Base-by-base conservation (phyloP, 2,797 vertebrate species). In the Sus cebifrons region DNA sequence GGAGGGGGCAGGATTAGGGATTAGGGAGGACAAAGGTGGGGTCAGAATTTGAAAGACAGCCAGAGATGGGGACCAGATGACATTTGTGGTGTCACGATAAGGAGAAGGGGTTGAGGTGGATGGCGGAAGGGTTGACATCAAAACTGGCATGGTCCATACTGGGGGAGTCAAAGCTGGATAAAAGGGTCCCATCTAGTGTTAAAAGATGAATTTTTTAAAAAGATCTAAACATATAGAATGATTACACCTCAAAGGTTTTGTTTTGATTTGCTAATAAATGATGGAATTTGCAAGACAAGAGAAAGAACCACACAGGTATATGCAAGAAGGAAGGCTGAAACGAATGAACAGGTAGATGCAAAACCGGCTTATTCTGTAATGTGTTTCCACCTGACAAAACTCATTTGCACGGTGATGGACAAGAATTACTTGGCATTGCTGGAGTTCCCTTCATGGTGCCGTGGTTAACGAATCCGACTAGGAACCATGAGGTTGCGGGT, bases 1-100 rank as follows among this genome's bases (percentile, higher is more conserved):
- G 97, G 95, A 95, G 87, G 32, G 78, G 75, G 68, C 64, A 96
- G 96, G 91, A 89, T 97, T 95, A 92, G 56, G 91, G 95, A 95
- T 96, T 97, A 93, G 89, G 86, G 94, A 96, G 79, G 40, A 36
- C 54, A 23, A 25, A 93, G 95, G 97, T 94, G 92, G 94, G 71
- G 94, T 91, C 96, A 94, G 94, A 77, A 89, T 86, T 84, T 84
- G 94, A 84, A 91, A 91, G 83, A 25, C 68, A 91, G 89, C 89
- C 97, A 93, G 44, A 44, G 79, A 86, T 67, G 77, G 25, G 36
- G 85, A 89, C 49, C 27, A 32, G 78, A 36, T 75, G 49, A 75
- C 56, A 29, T 87, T 10, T 83, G 16, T 32, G 25, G 36, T 74
- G 12, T 78, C n/a, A 44, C 18, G 7, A 54, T 23, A 21, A 81